Conservation (phyloP, 37 sponge, comb jelly and placozoan species). For the Amphimedon queenslandica region DNA sequence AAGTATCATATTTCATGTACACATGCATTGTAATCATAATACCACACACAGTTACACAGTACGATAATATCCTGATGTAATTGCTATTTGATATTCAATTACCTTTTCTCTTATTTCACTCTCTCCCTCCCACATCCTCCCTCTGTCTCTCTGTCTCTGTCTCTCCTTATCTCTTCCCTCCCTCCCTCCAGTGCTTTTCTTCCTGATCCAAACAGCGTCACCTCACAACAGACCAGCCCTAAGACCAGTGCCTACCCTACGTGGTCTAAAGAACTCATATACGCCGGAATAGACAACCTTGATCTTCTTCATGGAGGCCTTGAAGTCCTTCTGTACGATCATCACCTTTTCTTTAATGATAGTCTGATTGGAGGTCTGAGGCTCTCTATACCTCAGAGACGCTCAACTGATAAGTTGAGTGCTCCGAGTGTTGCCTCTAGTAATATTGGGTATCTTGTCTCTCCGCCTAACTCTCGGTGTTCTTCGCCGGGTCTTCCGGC, state of each 20-base stretch:
- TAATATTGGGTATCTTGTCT: too few species aligned
- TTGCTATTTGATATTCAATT: too few species aligned
- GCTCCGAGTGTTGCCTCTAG: too few species aligned
- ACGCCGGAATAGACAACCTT: constrained; percentile 15
- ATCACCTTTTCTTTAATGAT: constrained; percentile 24
- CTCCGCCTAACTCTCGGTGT: neutral
- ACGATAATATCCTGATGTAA: too few species aligned
- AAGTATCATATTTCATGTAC: too few species aligned
- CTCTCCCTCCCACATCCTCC: neutral
- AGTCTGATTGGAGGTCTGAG: constrained; percentile 38
- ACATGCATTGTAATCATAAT: too few species aligned
- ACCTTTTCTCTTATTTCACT: too few species aligned
- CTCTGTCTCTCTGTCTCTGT: too few species aligned
- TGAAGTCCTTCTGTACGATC: constrained; percentile 55
- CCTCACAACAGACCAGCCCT: constrained; percentile 37
- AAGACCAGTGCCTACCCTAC: constrained; percentile 49
- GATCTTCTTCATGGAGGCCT: constrained; percentile 32
- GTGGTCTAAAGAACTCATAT: constrained; percentile 46
- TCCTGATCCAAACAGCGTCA: neutral
- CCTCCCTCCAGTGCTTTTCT: constrained; percentile 23
- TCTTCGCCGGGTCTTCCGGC: too few species aligned
- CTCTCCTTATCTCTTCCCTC: neutral
- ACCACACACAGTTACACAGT: too few species aligned
- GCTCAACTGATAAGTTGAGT: neutral
- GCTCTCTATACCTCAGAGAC: constrained; percentile 38